Evolutionary conservation across 53 echinoderm and acorn worm species (phyloP).

Genomic region (Holothuria leucospilota): DNA sequence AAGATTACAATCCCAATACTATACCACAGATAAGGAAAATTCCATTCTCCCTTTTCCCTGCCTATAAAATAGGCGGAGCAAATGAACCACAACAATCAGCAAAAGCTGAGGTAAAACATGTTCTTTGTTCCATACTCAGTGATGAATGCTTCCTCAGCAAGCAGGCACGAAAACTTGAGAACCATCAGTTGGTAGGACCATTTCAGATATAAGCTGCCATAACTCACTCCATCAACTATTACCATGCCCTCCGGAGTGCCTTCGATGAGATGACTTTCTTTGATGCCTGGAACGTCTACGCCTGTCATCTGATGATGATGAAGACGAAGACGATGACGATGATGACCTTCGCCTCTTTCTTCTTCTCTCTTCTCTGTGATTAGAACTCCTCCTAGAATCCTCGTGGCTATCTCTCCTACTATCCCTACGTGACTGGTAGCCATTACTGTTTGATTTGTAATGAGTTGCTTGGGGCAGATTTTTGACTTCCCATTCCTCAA

Average conservation of each 20-base stretch:
- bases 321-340: constrained; percentile 22
- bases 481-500: constrained; percentile 52
- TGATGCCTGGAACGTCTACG: neutral
- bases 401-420: neutral
- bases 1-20: too few species aligned
- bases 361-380: constrained; percentile 1
- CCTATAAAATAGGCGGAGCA: too few species aligned
- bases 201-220: too few species aligned
- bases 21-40: too few species aligned
- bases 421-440: constrained; percentile 32
- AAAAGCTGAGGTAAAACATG: too few species aligned
- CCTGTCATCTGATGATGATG: constrained; percentile 1
- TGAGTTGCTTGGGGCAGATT: constrained; percentile 40
- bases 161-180: too few species aligned
- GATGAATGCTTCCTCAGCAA: too few species aligned
- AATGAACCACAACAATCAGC: too few species aligned
- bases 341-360: constrained; percentile 9
- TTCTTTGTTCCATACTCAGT: too few species aligned
- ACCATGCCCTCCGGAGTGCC: constrained; percentile 26
- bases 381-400: neutral
- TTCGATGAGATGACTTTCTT: constrained; percentile 11
- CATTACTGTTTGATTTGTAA: constrained; percentile 35
- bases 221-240: constrained; percentile 11
- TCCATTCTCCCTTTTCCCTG: too few species aligned
- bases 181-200: too few species aligned